phyloP scores from a whole-genome alignment of 2,888 invertebrate species.

The Eubasilissa splendida region DNA sequence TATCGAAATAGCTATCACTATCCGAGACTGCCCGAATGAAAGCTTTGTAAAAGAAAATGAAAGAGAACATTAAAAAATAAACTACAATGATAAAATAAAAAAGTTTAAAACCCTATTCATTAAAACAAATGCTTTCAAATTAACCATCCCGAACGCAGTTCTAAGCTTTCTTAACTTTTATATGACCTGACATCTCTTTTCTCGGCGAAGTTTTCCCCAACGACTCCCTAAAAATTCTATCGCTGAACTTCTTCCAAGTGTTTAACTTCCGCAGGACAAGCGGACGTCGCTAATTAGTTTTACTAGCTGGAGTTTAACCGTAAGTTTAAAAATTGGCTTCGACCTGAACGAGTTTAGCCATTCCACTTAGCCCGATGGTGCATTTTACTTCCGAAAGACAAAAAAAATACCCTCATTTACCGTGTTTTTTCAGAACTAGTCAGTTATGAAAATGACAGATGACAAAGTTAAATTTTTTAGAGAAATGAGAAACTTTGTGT shows the following conservation, averaged over 20 bases:
- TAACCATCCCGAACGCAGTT: constrained; percentile 42
- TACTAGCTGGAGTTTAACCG: constrained; percentile 53
- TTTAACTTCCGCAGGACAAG: constrained; percentile 57
- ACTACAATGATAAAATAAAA: constrained; percentile 12
- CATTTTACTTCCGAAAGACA: no score
- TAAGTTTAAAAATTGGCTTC: constrained; percentile 56
- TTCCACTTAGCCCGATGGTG: neutral
- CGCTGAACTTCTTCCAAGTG: constrained; percentile 51
- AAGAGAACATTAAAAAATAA: neutral
- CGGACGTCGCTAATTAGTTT: constrained; percentile 58
- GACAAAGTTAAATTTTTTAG: no score
- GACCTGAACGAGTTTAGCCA: constrained; percentile 44
- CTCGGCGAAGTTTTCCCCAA: constrained; percentile 9
- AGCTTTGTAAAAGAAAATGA: neutral
- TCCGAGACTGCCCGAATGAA: no score
- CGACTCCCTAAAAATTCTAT: constrained; percentile 47
- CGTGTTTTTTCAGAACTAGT: no score
- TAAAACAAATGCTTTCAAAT: constrained; percentile 39
- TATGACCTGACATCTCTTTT: constrained; percentile 48
- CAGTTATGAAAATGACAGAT: no score
- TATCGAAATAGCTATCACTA: no score
- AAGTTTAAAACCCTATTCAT: constrained; percentile 24
- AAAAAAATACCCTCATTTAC: no score
- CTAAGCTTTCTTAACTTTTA: constrained; percentile 42
- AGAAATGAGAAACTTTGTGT: no score